Percentiles rank a stretch among this genome's conserved stretches.
Evolutionary conservation across 2,888 invertebrate species (phyloP).

Genomic region (Ophion ventricosus): DNA sequence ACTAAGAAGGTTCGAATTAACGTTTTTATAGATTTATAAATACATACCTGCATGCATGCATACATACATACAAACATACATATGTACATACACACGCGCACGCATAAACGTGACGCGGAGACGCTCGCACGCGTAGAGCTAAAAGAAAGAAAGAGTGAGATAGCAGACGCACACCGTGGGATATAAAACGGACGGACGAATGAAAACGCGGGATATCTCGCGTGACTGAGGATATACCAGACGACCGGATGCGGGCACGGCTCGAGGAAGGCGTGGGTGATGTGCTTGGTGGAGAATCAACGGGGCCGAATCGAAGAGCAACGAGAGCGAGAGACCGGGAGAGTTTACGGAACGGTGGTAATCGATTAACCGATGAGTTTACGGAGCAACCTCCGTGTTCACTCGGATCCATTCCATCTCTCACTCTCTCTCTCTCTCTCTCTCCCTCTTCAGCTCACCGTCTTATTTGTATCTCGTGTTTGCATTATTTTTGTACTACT

Average conservation of each 20-base stretch:
- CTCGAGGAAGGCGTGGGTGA: constrained; percentile 69
- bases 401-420: constrained; percentile 34
- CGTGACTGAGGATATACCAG: constrained; percentile 71
- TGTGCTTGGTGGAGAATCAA: constrained; percentile 66
- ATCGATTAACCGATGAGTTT: constrained; percentile 61
- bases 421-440: constrained; percentile 6
- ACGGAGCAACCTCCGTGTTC: constrained; percentile 51
- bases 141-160: constrained; percentile 20
- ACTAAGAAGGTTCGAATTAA: too few species aligned
- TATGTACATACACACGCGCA: not conserved
- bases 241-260: constrained; percentile 71
- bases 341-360: constrained; percentile 57
- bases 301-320: constrained; percentile 62
- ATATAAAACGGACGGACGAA: constrained; percentile 63
- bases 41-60: too few species aligned
- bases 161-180: constrained; percentile 60
- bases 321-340: constrained; percentile 29
- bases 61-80: not conserved
- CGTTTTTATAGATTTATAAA: too few species aligned
- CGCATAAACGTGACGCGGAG: constrained; percentile 4
- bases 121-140: constrained; percentile 2
- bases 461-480: too few species aligned
- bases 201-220: constrained; percentile 69
- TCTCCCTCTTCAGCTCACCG: not conserved
- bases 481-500: too few species aligned